Evolutionary conservation across 2,797 vertebrate genomes (phyloP).

Genomic region (Acipenser oxyrinchus): DNA sequence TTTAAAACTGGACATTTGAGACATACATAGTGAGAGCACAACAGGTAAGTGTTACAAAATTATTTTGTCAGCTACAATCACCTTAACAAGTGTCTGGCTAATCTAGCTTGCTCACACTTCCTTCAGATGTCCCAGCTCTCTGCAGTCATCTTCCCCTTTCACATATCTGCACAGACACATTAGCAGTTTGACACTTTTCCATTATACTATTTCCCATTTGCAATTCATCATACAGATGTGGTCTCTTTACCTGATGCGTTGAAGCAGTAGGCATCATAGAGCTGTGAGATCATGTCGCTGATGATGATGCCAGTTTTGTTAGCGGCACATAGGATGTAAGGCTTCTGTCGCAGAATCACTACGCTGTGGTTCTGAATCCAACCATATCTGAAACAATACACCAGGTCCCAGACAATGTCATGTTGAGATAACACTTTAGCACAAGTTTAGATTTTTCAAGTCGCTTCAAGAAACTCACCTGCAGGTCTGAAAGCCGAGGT

Average conservation of each 20-base stretch:
- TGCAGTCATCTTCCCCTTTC: too few species aligned
- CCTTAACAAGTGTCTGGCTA: too few species aligned
- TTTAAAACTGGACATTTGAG: too few species aligned
- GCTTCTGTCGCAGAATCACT: constrained; percentile 62
- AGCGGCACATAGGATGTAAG: constrained; percentile 62
- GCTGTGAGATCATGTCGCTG: constrained; percentile 5
- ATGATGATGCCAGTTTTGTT: constrained; percentile 62
- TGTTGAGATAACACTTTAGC: background rate
- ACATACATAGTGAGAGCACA: too few species aligned
- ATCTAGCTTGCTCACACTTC: too few species aligned
- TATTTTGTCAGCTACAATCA: too few species aligned
- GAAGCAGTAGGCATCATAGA: constrained; percentile 71
- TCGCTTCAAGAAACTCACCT: constrained; percentile 55
- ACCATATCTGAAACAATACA: constrained; percentile 63
- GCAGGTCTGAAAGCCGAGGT: constrained; percentile 70
- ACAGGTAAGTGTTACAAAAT: too few species aligned
- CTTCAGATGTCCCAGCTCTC: too few species aligned
- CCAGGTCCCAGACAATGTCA: background rate
- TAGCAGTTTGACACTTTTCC: too few species aligned
- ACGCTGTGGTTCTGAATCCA: constrained; percentile 55
- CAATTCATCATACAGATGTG: background rate
- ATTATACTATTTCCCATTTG: too few species aligned
- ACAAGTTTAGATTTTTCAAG: too few species aligned
- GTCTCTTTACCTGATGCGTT: constrained; percentile 60
- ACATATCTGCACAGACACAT: too few species aligned